phyloP scores from a whole-genome alignment of 2,113 vertebrate genomes.

The Podiceps cristatus region DNA sequence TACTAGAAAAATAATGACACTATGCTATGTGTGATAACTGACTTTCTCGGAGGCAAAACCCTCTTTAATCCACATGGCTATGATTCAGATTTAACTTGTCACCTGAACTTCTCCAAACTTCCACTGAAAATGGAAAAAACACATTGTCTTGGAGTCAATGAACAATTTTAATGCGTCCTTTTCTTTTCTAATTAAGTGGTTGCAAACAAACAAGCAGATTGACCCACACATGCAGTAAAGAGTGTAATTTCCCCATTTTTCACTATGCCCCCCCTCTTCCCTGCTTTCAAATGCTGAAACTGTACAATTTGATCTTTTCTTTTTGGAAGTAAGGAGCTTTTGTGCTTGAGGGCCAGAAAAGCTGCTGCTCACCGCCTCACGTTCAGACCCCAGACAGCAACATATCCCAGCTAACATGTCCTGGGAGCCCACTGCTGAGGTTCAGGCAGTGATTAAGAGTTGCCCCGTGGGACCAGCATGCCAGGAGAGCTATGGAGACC shows the following conservation, averaged over 20 bases:
- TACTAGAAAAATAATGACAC: background rate
- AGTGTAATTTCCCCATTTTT: background rate
- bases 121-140: background rate
- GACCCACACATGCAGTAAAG: background rate
- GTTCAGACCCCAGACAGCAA: background rate
- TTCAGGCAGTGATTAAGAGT: background rate
- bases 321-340: background rate
- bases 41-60: background rate
- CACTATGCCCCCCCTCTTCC: background rate
- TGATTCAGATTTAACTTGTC: background rate
- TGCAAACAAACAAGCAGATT: background rate
- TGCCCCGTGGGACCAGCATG: rapidly evolving
- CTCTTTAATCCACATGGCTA: background rate
- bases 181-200: background rate
- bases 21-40: background rate
- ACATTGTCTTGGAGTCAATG: background rate
- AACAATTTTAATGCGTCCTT: background rate
- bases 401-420: background rate
- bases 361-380: background rate
- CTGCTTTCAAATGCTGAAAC: background rate
- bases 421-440: rapidly evolving
- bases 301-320: background rate
- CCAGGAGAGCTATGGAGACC: background rate
- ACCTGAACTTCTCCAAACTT: background rate
- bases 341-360: background rate